These are phyloP conservation scores for Caenorhabditis remanei DNA, from an alignment of 1,140 invertebrate genomes.

Conservation along the genomic window DNA sequence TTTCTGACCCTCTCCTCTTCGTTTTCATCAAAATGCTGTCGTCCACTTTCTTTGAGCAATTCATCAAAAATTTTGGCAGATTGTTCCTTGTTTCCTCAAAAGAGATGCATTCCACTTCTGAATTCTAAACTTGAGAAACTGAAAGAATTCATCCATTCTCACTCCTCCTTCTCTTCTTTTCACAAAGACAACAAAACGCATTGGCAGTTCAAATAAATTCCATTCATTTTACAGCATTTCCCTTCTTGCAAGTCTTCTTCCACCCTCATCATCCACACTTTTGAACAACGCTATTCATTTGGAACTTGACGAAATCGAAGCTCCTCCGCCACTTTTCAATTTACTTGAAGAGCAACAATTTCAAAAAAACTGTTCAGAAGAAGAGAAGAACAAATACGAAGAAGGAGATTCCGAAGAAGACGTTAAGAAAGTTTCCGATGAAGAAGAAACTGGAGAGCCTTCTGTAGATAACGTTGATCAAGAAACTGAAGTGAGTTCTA, in stretches of 20 bases:
- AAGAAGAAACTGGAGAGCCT: background rate
- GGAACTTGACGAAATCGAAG: slow-evolving; percentile 26
- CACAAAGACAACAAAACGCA: background rate
- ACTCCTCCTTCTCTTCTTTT: background rate
- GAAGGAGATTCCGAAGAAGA: background rate
- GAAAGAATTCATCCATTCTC: slow-evolving; percentile 23
- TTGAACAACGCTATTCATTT: slow-evolving; percentile 13
- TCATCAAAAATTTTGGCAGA: slow-evolving; percentile 46
- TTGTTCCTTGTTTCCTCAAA: slow-evolving; percentile 11
- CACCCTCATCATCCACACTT: slow-evolving; percentile 25
- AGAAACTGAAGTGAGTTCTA: background rate
- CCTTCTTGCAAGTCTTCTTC: slow-evolving; percentile 43
- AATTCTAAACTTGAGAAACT: slow-evolving; percentile 20
- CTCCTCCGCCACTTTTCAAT: background rate
- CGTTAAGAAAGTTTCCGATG: background rate
- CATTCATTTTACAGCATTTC: slow-evolving; percentile 53
- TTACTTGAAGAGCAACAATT: slow-evolving; percentile 8
- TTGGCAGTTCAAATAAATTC: slow-evolving; percentile 21
- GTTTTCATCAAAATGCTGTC: slow-evolving; percentile 39
- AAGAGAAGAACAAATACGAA: background rate
- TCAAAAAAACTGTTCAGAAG: background rate
- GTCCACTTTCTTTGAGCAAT: slow-evolving; percentile 8
- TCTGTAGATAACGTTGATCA: background rate
- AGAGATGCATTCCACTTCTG: background rate
- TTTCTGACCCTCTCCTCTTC: slow-evolving; percentile 8